phyloP scores from a whole-genome alignment of 2,888 invertebrate genomes.

The Atethmia centrago region DNA sequence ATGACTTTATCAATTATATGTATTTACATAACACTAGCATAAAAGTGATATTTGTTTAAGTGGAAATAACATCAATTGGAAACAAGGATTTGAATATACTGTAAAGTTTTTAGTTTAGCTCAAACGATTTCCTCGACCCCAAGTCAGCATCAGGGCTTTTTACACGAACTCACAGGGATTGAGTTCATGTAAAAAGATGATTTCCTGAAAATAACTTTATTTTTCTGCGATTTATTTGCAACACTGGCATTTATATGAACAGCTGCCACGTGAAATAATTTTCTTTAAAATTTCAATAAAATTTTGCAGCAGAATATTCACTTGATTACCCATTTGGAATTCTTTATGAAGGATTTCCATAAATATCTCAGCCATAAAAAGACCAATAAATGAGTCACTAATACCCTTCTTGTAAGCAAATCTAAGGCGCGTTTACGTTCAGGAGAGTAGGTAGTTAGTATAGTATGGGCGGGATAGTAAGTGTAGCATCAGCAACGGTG shows the following conservation, averaged over 20 bases:
- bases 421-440: conserved; percentile 36
- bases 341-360: conserved; percentile 34
- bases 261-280: conserved; percentile 20
- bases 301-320: conserved; percentile 21
- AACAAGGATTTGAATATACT: too few relatives aligned
- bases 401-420: conserved; percentile 27
- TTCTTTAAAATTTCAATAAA: conserved; percentile 13
- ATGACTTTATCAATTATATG: too few relatives aligned
- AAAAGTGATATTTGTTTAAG: too few relatives aligned
- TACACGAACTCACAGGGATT: background rate
- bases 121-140: too few relatives aligned
- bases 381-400: conserved; percentile 43
- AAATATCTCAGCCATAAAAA: conserved; percentile 49
- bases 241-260: conserved; percentile 29
- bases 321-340: conserved; percentile 35
- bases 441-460: conserved; percentile 1
- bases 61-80: background rate
- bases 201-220: background rate
- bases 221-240: conserved; percentile 22
- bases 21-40: too few relatives aligned
- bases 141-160: background rate
- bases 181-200: too few relatives aligned
- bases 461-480: conserved; percentile 5
- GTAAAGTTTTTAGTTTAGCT: background rate
- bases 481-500: background rate